phyloP scores from a whole-genome alignment of 2,113 vertebrate species.

The Brevimyrus niger region DNA sequence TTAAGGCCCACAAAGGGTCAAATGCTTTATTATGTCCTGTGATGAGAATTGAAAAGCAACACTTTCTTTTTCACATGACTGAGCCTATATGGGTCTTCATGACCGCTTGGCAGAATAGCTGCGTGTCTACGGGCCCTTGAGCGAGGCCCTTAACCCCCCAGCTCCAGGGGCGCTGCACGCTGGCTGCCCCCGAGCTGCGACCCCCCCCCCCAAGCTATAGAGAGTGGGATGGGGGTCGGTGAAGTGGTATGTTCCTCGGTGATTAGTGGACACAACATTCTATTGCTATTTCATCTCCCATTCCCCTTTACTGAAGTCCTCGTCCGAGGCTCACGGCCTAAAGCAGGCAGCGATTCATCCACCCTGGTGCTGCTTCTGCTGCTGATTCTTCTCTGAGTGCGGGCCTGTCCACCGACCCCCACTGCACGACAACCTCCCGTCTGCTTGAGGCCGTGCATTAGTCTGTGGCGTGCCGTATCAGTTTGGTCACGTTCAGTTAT shows the following conservation, averaged over 20 bases:
- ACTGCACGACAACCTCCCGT: neutral
- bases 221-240: neutral
- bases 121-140: neutral
- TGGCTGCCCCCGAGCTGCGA: neutral
- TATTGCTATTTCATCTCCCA: neutral
- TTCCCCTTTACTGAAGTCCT: neutral
- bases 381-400: neutral
- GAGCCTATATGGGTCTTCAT: too few species aligned
- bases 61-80: too few species aligned
- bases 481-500: neutral
- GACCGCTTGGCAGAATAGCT: neutral
- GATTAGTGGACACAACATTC: neutral
- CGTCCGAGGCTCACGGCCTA: neutral
- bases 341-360: neutral
- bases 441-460: neutral
- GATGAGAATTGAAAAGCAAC: too few species aligned
- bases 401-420: neutral
- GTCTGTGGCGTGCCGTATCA: neutral
- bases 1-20: too few species aligned
- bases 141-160: neutral
- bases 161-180: neutral
- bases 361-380: neutral
- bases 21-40: too few species aligned
- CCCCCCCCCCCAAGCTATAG: neutral
- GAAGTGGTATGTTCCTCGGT: neutral